Base-by-base conservation (phyloP, 2,113 vertebrate genomes). In the Mus pahari region DNA sequence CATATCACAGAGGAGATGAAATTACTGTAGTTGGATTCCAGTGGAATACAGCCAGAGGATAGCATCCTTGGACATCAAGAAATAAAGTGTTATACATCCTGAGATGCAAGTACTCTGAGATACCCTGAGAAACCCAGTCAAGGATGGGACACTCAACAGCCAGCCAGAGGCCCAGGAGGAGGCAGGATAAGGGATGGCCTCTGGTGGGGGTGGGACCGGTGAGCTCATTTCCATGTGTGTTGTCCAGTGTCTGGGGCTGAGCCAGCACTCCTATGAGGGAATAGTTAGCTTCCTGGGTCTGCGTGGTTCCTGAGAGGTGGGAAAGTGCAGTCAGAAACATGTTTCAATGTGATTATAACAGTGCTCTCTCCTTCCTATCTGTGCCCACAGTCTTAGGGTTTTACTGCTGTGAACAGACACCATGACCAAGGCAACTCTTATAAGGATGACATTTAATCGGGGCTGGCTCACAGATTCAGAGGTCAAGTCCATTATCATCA, bases 301-400 rank as follows among this genome's bases (percentile, higher is more conserved):
- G 19, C 22, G 7, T 17, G 16, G 33, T 33, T 88, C 20, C 74
- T 7, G 33, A 24, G 20, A 5, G 31, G 6, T 28, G 26, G 62
- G 13, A 7, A 17, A 74, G 10, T 19, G 12, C 0, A 3, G 13
- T 4, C 3, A 12, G 14, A 28, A 39, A 17, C 11, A 39, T 1
- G 3, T 33, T 14, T 12, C 42, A 71, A 20, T 70, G 62, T 48
- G 74, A 70, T 58, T 17, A 24, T n/a, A 62, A 66, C 36, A 12
- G 1, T 66, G 4, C 12, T 11, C 60, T 90, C 19, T 17, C 20
- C 7, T 62, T 26, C 4, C 71, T 22, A 20, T 16, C 62, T 13
- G 31, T 1, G 4, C 10, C 16, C 66, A 36, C 5, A 6, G 31
- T 68, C 31, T 68, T 68, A 14, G 64, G 13, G 66, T 33, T 68